Base-by-base conservation (phyloP, 64 coral and sea anemone species). In the Hydrozoanthus tunicans region DNA sequence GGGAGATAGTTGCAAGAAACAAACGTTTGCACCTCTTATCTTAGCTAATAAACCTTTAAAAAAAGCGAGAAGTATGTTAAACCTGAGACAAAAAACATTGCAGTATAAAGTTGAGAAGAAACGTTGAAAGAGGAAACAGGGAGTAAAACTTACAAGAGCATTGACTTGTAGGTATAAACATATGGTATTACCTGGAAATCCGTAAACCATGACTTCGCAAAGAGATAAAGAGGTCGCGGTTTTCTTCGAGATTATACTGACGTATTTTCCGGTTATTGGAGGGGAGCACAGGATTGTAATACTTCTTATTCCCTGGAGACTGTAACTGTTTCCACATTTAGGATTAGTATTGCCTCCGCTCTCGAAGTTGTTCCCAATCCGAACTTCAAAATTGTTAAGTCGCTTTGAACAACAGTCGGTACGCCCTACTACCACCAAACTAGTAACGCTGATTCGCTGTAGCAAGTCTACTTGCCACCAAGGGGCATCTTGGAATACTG, bases 401-500 rank as follows among this genome's bases (percentile, higher is more conserved):
- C 55, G 27, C 3, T 79, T 1, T 55, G 6, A 17, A 55, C 77
- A 79, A 55, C 77, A 79, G 7, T 79, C 53, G 7, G 4, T 4
- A 56, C 77, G 77, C 13, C 32, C 32, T 26, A 79, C 11, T 57
- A 56, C 54, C 14, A 56, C 17, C 52, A 79, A 14, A 6, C 58
- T 13, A 52, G 77, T 56, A 52, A 79, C 77, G 27, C 20, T 17
- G 51, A 79, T 7, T 7, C 7, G 52, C 55, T 17, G 55, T 17
- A 56, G 77, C 20, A 79, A 20, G 8, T 79, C 77, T 79, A 79
- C 77, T 23, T 56, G 77, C 77, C 77, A 79, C 77, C 77, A 79
- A 1, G 77, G 77, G 58, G 55, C 77, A 7, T 15, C 6, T 5
- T 79, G 14, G 7, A 0, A 0, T 15, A 4, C 17, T 6, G 77